A percentile compares a stretch with the other conserved stretches of the same genome.
Conservation (phyloP, 2,113 vertebrate genomes). For the Zootoca vivipara region DNA sequence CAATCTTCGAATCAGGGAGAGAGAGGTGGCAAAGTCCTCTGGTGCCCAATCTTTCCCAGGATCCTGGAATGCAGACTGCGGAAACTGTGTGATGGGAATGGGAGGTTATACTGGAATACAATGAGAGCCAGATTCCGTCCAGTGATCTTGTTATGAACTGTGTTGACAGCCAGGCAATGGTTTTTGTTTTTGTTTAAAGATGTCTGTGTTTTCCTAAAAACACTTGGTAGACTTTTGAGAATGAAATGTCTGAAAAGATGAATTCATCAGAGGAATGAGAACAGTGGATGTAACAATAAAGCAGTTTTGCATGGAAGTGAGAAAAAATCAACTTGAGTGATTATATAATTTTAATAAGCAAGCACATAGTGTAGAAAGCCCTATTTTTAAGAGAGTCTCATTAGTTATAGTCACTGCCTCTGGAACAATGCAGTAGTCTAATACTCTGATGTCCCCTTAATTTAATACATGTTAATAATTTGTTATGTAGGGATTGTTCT, state of each 20-base stretch:
- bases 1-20: too few species aligned
- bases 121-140: too few species aligned
- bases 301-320: background rate
- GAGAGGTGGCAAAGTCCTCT: too few species aligned
- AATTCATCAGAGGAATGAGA: background rate
- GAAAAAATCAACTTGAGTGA: slow-evolving; percentile 19
- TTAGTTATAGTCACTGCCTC: background rate
- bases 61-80: too few species aligned
- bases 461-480: background rate
- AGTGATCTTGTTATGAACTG: too few species aligned
- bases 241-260: background rate
- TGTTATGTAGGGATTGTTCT: background rate
- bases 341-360: background rate
- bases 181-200: too few species aligned
- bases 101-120: too few species aligned
- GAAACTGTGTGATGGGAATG: too few species aligned
- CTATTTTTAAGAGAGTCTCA: slow-evolving; percentile 17
- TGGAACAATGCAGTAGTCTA: background rate
- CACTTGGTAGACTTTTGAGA: background rate
- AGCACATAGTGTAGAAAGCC: accelerated
- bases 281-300: background rate
- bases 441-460: background rate
- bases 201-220: background rate
- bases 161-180: too few species aligned
- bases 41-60: too few species aligned